Evolutionary conservation across 2,113 vertebrate genomes (phyloP).

Genomic region (Sander vitreus): DNA sequence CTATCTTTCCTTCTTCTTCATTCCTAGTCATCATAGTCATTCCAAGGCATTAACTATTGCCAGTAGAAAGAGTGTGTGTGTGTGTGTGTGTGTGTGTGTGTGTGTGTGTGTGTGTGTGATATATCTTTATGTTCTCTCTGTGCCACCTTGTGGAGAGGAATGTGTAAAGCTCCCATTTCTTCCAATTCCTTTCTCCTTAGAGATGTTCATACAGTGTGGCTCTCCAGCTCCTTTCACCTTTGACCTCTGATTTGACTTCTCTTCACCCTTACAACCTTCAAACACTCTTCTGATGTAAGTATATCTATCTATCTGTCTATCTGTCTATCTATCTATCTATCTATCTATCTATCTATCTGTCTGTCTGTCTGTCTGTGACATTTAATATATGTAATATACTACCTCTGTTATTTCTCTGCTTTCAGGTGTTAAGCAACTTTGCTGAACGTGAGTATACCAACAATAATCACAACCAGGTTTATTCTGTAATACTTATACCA

Average conservation of each 20-base stretch:
- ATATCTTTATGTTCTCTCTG: not conserved
- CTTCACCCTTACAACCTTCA: constrained; percentile 23
- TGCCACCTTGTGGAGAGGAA: constrained; percentile 64
- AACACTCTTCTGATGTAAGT: constrained; percentile 81
- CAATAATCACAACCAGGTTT: not conserved
- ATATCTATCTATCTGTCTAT: not conserved
- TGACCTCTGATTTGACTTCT: constrained; percentile 41
- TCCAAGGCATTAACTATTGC: too few relatives aligned
- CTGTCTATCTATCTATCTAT: not conserved
- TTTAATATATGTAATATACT: not conserved
- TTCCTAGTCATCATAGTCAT: not conserved
- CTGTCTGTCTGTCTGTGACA: not conserved
- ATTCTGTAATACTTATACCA: not conserved
- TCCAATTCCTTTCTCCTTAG: constrained; percentile 7
- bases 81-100: not conserved
- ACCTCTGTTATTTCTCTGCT: constrained; percentile 21
- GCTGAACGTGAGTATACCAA: constrained; percentile 71
- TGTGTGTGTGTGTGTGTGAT: not conserved
- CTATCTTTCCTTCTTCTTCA: not conserved
- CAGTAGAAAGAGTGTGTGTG: not conserved
- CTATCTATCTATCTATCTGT: not conserved
- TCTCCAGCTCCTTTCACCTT: constrained; percentile 21
- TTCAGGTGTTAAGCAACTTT: constrained; percentile 78
- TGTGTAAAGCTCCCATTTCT: not conserved
- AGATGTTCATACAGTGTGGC: constrained; percentile 46